phyloP scores from a whole-genome alignment of 1,140 invertebrate species.

The Trachymyrmex septentrionalis region DNA sequence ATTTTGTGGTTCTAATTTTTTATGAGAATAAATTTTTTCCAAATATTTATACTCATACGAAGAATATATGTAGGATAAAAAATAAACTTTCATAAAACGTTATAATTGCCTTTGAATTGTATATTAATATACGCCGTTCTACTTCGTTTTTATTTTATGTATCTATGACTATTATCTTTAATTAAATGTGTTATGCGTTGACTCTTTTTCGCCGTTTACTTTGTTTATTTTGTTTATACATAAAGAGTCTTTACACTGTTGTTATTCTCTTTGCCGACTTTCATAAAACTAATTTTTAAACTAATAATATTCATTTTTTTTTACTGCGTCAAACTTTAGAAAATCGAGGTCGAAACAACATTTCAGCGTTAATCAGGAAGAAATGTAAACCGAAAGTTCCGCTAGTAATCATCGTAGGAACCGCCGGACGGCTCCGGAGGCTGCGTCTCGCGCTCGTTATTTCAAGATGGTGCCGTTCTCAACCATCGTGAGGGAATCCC shows the following conservation, averaged over 20 bases:
- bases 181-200: too few relatives aligned
- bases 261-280: not conserved
- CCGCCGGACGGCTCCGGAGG: not conserved
- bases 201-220: too few relatives aligned
- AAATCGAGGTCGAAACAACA: not conserved
- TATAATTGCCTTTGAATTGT: not conserved
- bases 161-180: too few relatives aligned
- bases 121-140: too few relatives aligned
- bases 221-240: too few relatives aligned
- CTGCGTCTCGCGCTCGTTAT: slow-evolving; percentile 59
- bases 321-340: not conserved
- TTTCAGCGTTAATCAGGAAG: slow-evolving; percentile 32
- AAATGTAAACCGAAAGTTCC: slow-evolving; percentile 55
- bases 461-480: slow-evolving; percentile 52
- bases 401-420: slow-evolving; percentile 33
- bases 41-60: not conserved
- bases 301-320: not conserved
- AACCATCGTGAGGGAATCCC: slow-evolving; percentile 33
- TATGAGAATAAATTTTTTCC: not conserved
- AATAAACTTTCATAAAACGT: not conserved
- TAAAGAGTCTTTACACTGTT: too few relatives aligned
- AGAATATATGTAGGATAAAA: not conserved
- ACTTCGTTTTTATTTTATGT: too few relatives aligned
- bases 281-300: not conserved
- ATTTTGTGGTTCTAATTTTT: not conserved